Conservation (phyloP, 1,140 invertebrate genomes). For the Nomia melanderi region DNA sequence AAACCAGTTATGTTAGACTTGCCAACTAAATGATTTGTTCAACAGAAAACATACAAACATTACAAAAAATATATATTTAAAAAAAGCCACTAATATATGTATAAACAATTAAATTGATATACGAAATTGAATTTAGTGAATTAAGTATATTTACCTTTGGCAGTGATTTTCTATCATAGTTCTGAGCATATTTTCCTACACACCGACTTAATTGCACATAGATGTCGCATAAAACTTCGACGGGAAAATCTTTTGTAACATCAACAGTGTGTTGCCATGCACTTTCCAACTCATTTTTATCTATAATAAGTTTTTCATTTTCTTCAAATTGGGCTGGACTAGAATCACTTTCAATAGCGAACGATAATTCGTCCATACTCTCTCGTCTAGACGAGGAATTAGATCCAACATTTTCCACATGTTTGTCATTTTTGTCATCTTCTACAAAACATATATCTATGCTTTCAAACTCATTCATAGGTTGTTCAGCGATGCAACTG, state of each 20-base stretch:
- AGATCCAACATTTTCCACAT: conserved; percentile 57
- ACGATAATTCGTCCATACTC: conserved; percentile 74
- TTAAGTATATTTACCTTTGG: conserved; percentile 80
- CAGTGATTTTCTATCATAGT: conserved; percentile 82
- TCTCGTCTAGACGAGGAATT: conserved; percentile 65
- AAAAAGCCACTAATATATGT: not conserved
- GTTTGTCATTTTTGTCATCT: conserved; percentile 58
- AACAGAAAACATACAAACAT: conserved; percentile 10
- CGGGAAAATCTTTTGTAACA: conserved; percentile 80
- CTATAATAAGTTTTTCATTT: conserved; percentile 81
- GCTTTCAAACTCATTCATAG: conserved; percentile 51
- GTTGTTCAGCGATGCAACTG: conserved; percentile 38
- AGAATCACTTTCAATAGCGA: conserved; percentile 74
- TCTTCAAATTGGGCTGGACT: conserved; percentile 73
- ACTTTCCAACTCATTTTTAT: conserved; percentile 83
- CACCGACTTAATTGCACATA: conserved; percentile 83
- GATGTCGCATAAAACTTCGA: conserved; percentile 84
- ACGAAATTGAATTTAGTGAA: not conserved
- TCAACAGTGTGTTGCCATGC: conserved; percentile 82
- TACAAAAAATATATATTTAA: not conserved
- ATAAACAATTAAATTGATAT: not conserved
- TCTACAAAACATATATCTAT: conserved; percentile 48
- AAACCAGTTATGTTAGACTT: too few species aligned
- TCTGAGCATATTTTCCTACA: conserved; percentile 80
- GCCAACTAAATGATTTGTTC: not conserved